A percentile compares a stretch with the other conserved stretches of the same genome.
phyloP scores from a whole-genome alignment of 1,140 invertebrate genomes.

The Ceratina australensis region DNA sequence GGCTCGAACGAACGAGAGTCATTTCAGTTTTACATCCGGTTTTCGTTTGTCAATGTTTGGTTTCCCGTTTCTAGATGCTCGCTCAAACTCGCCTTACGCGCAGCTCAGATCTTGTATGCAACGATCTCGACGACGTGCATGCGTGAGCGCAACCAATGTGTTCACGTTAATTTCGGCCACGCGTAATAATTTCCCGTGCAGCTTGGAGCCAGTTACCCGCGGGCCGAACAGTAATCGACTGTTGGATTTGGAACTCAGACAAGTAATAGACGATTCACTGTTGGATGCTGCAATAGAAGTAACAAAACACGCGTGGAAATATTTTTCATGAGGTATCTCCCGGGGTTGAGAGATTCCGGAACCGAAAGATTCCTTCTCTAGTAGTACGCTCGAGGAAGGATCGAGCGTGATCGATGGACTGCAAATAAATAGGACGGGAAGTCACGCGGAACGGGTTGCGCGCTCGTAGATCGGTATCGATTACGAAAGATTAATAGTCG shows the following conservation, averaged over 20 bases:
- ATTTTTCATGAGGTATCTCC: not conserved
- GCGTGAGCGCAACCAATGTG: not conserved
- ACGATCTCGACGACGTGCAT: not conserved
- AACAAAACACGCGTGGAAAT: not conserved
- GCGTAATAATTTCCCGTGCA: conserved; percentile 3
- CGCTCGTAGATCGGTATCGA: conserved; percentile 40
- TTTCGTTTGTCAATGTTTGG: no score
- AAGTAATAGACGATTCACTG: no score
- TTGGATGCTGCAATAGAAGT: no score
- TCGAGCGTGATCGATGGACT: conserved; percentile 30
- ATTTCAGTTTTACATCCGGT: no score
- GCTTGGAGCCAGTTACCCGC: not conserved
- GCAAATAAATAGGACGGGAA: conserved; percentile 26
- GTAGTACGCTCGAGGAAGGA: not conserved
- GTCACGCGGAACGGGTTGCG: not conserved
- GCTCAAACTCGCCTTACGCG: no score
- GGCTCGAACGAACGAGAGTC: no score
- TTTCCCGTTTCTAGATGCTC: no score
- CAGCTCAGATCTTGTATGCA: no score
- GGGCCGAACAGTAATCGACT: not conserved
- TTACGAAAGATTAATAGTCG: conserved; percentile 43
- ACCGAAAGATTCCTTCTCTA: not conserved
- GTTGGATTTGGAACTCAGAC: no score
- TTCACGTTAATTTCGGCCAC: conserved; percentile 12
- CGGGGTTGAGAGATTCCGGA: no score